Percentiles rank a stretch among this genome's conserved stretches.
phyloP scores from a whole-genome alignment of 2,888 invertebrate genomes.

The Hemistola chrysoprasaria region DNA sequence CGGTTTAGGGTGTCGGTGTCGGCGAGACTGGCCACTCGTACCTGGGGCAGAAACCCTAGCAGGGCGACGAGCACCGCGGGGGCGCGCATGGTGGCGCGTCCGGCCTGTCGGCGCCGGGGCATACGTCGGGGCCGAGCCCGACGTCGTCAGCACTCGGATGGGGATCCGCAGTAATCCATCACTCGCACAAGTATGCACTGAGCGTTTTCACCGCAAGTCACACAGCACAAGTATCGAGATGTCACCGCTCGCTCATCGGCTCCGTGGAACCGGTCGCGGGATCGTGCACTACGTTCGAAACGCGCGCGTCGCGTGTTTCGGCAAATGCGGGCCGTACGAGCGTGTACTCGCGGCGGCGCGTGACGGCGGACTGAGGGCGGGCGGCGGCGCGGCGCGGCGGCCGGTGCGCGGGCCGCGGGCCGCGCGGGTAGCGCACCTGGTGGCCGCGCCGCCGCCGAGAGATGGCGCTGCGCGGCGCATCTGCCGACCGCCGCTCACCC shows the following conservation, averaged over 20 bases:
- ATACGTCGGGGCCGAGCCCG: slow-evolving; percentile 66
- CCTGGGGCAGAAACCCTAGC: slow-evolving; percentile 82
- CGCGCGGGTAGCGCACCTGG: slow-evolving; percentile 74
- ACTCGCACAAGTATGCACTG: slow-evolving; percentile 74
- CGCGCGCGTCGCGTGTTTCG: slow-evolving; percentile 75
- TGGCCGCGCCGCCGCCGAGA: slow-evolving; percentile 61
- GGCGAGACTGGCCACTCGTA: slow-evolving; percentile 46
- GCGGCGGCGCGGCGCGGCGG: slow-evolving; percentile 70
- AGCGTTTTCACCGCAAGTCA: slow-evolving; percentile 77
- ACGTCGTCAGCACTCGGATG: slow-evolving; percentile 67
- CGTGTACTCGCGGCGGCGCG: slow-evolving; percentile 72
- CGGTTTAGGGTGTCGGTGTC: slow-evolving; percentile 63
- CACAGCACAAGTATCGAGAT: slow-evolving; percentile 74
- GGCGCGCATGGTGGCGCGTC: slow-evolving; percentile 81
- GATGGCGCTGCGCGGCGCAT: slow-evolving; percentile 80
- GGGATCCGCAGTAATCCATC: slow-evolving; percentile 77
- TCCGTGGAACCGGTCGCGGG: slow-evolving; percentile 72
- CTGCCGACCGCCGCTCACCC: slow-evolving; percentile 57
- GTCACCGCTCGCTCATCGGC: slow-evolving; percentile 76
- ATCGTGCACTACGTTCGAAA: slow-evolving; percentile 78
- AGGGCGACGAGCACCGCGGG: slow-evolving; percentile 79
- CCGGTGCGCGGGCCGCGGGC: slow-evolving; percentile 73
- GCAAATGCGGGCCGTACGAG: slow-evolving; percentile 55
- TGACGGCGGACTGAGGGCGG: slow-evolving; percentile 79
- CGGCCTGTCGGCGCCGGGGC: slow-evolving; percentile 78